These are phyloP conservation scores for Drosophila equinoxialis DNA, from an alignment of 1,140 invertebrate genomes.

Conservation along the genomic window DNA sequence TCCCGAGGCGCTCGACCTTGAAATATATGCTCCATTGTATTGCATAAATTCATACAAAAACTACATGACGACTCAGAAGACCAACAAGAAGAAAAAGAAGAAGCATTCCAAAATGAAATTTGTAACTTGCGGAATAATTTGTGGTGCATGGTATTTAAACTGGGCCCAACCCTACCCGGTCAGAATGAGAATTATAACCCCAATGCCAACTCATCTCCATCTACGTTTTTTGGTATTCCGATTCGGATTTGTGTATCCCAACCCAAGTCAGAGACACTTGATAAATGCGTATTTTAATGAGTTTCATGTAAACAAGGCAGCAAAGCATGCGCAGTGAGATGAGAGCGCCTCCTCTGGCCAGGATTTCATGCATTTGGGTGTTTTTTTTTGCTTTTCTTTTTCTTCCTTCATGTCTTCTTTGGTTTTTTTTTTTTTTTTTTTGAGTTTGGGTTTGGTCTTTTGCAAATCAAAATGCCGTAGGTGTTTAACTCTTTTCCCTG, in stretches of 20 bases:
- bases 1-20: slow-evolving; percentile 63
- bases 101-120: slow-evolving; percentile 32
- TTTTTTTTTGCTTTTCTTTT: slow-evolving; percentile 31
- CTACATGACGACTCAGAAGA: too few species aligned
- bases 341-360: slow-evolving; percentile 46
- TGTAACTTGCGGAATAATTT: slow-evolving; percentile 51
- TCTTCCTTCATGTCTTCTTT: slow-evolving; percentile 27
- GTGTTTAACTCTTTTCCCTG: slow-evolving; percentile 42
- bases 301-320: slow-evolving; percentile 79
- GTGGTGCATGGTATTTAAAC: slow-evolving; percentile 64
- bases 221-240: background rate
- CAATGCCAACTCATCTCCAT: slow-evolving; percentile 16
- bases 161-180: slow-evolving; percentile 46
- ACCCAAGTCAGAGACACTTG: slow-evolving; percentile 49
- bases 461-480: slow-evolving; percentile 70
- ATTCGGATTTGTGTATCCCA: slow-evolving; percentile 23
- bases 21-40: slow-evolving; percentile 68
- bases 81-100: background rate
- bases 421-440: slow-evolving; percentile 1
- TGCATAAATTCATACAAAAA: slow-evolving; percentile 61
- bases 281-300: slow-evolving; percentile 81
- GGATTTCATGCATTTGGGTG: slow-evolving; percentile 37
- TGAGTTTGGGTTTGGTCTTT: slow-evolving; percentile 21
- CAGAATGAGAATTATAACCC: background rate
- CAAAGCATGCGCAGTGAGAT: slow-evolving; percentile 52